A percentile compares a stretch with the other conserved stretches of the same genome.
Conservation (phyloP, 2,797 vertebrate genomes). For the Cichlasoma orientale region DNA sequence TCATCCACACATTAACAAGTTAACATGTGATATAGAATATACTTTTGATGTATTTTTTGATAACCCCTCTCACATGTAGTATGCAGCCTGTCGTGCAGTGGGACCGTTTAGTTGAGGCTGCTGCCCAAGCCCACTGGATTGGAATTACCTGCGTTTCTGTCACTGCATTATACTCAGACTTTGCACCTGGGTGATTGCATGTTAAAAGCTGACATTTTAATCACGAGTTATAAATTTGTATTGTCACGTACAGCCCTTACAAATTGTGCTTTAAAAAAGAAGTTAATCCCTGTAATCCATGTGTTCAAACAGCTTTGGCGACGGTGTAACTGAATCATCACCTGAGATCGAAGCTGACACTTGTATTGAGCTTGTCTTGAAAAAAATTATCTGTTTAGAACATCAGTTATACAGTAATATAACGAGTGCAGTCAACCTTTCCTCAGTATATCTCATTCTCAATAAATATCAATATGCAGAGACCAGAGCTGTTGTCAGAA, state of each 20-base stretch:
- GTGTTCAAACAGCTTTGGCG: not conserved
- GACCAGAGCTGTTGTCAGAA: no score
- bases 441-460: no score
- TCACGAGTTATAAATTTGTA: not conserved
- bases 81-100: rapidly evolving
- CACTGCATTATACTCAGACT: not conserved
- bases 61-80: not conserved
- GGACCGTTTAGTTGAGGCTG: not conserved
- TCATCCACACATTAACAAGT: not conserved
- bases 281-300: not conserved
- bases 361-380: not conserved
- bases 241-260: not conserved
- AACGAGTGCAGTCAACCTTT: not conserved
- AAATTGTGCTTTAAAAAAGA: not conserved
- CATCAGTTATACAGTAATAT: not conserved
- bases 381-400: not conserved
- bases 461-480: no score
- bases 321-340: not conserved
- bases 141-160: no score
- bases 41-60: not conserved
- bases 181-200: not conserved
- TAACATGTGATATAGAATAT: no score
- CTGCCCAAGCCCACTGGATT: not conserved
- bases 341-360: not conserved
- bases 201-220: not conserved